Evolutionary conservation across 2,797 vertebrate species (phyloP), one percentile per base, ranked within the genome.

Genomic region (Pipistrellus kuhlii): DNA sequence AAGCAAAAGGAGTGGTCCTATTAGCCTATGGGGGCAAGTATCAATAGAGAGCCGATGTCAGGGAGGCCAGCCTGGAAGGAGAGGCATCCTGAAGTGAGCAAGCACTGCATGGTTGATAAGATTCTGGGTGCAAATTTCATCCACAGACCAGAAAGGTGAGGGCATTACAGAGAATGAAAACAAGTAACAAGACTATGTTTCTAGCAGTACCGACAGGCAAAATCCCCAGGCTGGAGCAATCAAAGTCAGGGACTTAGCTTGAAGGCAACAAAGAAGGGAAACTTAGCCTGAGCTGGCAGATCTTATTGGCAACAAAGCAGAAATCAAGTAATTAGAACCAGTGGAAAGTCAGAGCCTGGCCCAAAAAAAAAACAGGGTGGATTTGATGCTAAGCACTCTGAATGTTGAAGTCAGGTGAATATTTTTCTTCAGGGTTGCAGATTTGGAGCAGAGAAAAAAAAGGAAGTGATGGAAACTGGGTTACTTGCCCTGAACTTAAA

Each of bases 391-490:
- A 0, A 51, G 62, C 10, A 32, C 2, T 8, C 1, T 57, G 20
- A 57, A 18, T 85, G 46, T 21, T 91, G n/a, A 72, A 87, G 6
- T 91, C 38, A 51, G 30, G 18, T 13, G 6, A 62, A 7, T 44
- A 81, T 27, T 87, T 41, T 53, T 93, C 78, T 27, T 53, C 85
- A 25, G 7, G 6, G 62, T 62, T 83, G 8, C 51, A 35, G 44
- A 21, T 81, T 72, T 81, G 38, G 84, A 75, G 21, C 32, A 88
- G 21, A 13, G 62, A 77, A 75, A 46, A 87, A 85, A 59, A 73
- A 86, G 38, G 7, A n/a, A 75, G 48, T 38, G 68, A 64, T 17
- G 66, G n/a, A 91, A 91, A 66, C 12, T 48, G 15, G 25, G 1
- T 94, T 85, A 51, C 59, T 73, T 59, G 13, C 51, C 75, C 64